These are phyloP conservation scores for Agrotis exclamationis DNA, from an alignment of 2,888 invertebrate genomes.

Conservation along the genomic window DNA sequence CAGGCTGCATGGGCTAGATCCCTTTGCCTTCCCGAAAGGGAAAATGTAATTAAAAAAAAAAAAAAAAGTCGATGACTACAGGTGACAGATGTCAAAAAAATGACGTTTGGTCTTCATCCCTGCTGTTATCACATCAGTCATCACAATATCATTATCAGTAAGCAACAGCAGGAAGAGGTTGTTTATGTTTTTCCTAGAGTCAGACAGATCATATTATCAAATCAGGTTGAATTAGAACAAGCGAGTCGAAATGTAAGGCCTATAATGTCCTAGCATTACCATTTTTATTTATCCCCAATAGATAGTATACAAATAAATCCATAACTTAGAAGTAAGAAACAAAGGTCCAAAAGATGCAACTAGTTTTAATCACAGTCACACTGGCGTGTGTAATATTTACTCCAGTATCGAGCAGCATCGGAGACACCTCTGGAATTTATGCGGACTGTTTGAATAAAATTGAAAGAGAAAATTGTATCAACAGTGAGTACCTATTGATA, in stretches of 20 bases:
- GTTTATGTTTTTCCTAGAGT: slow-evolving; percentile 1
- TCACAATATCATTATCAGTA: too few relatives aligned
- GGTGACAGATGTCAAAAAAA: too few relatives aligned
- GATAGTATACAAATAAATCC: neutral
- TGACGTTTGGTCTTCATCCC: too few relatives aligned
- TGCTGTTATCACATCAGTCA: too few relatives aligned
- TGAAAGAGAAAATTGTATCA: slow-evolving; percentile 85
- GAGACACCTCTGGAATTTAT: slow-evolving; percentile 91
- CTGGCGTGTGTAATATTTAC: slow-evolving; percentile 59
- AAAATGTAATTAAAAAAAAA: too few relatives aligned
- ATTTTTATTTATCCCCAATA: slow-evolving; percentile 15
- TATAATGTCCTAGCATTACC: neutral
- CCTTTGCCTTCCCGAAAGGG: too few relatives aligned
- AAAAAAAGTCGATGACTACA: too few relatives aligned
- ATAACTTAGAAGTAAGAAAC: neutral
- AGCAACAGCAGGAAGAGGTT: too few relatives aligned
- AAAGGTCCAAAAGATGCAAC: slow-evolving; percentile 41
- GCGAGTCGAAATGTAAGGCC: slow-evolving; percentile 2
- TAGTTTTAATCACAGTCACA: slow-evolving; percentile 17
- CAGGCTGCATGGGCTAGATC: too few relatives aligned
- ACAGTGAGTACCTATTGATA: slow-evolving; percentile 79
- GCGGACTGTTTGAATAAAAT: slow-evolving; percentile 90
- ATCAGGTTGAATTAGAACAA: neutral
- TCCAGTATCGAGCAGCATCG: slow-evolving; percentile 77
- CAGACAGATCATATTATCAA: neutral